These are phyloP conservation scores for Hypercompe scribonia DNA, from an alignment of 2,888 invertebrate species.

Conservation along the genomic window DNA sequence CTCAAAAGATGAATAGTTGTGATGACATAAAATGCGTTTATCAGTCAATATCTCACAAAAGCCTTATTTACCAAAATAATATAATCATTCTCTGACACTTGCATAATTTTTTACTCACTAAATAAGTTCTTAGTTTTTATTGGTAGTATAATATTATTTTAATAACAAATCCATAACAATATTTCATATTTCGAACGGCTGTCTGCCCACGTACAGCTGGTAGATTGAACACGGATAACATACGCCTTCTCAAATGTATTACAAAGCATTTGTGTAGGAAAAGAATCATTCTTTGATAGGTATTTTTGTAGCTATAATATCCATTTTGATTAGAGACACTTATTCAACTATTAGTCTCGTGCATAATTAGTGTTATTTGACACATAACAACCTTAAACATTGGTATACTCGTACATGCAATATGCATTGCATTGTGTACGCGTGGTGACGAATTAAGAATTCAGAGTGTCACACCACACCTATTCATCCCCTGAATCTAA, in stretches of 20 bases:
- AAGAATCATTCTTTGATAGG: slow-evolving; percentile 36
- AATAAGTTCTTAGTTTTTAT: slow-evolving; percentile 37
- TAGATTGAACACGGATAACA: slow-evolving; percentile 53
- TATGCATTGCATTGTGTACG: too few species aligned
- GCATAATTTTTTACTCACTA: slow-evolving; percentile 7
- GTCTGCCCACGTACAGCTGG: slow-evolving; percentile 58
- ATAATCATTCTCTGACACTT: not conserved
- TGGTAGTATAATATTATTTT: slow-evolving; percentile 58
- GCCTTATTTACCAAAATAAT: not conserved
- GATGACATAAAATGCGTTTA: too few species aligned
- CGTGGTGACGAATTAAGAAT: too few species aligned
- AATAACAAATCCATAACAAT: slow-evolving; percentile 65
- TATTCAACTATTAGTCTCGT: not conserved
- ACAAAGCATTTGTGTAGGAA: slow-evolving; percentile 39
- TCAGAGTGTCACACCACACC: too few species aligned
- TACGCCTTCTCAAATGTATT: slow-evolving; percentile 60
- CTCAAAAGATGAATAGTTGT: too few species aligned
- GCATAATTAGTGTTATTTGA: not conserved
- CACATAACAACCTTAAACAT: not conserved
- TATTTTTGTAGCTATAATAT: slow-evolving; percentile 37
- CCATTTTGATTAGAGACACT: slow-evolving; percentile 13
- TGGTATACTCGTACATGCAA: too few species aligned
- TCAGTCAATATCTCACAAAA: not conserved
- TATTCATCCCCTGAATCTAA: too few species aligned
- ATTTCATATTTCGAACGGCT: slow-evolving; percentile 58